phyloP scores from a whole-genome alignment of 2,888 invertebrate species.

The Drosophila vallismaia region DNA sequence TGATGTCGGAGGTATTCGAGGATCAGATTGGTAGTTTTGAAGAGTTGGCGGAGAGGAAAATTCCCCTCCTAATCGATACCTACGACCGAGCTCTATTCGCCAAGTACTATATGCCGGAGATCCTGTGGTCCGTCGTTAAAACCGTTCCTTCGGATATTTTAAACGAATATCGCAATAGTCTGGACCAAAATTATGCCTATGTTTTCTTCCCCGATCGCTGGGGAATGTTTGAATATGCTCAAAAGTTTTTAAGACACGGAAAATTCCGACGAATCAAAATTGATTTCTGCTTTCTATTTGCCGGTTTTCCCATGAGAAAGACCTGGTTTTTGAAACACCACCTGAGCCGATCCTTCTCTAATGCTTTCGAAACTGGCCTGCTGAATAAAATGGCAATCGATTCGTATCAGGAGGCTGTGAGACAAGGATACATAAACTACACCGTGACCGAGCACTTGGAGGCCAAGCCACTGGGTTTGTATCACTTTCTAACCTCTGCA shows the following conservation, averaged over 20 bases:
- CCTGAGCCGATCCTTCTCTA: conserved; percentile 56
- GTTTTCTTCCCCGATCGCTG: conserved; percentile 52
- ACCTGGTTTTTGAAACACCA: conserved; percentile 59
- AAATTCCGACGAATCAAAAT: conserved; percentile 49
- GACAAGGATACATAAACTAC: conserved; percentile 46
- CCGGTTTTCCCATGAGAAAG: conserved; percentile 60
- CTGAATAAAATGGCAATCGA: conserved; percentile 55
- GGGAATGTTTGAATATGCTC: conserved; percentile 49
- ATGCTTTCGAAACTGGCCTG: conserved; percentile 58
- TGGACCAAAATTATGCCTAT: conserved; percentile 59
- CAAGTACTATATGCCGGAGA: conserved; percentile 45
- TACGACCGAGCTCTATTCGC: conserved; percentile 52
- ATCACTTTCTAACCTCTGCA: conserved; percentile 54
- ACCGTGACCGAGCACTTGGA: conserved; percentile 47
- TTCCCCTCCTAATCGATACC: conserved; percentile 48
- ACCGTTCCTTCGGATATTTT: conserved; percentile 51
- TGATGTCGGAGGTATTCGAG: conserved; percentile 64
- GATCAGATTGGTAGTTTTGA: conserved; percentile 54
- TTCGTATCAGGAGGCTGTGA: conserved; percentile 46
- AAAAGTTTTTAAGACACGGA: conserved; percentile 57
- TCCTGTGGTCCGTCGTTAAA: conserved; percentile 51
- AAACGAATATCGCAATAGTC: conserved; percentile 43
- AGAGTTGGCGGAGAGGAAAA: conserved; percentile 48
- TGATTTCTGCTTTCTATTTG: conserved; percentile 54
- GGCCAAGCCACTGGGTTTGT: conserved; percentile 42